Evolutionary conservation across 2,797 vertebrate genomes (phyloP), one percentile per base, ranked within the genome.

Genomic region (Artibeus jamaicensis): DNA sequence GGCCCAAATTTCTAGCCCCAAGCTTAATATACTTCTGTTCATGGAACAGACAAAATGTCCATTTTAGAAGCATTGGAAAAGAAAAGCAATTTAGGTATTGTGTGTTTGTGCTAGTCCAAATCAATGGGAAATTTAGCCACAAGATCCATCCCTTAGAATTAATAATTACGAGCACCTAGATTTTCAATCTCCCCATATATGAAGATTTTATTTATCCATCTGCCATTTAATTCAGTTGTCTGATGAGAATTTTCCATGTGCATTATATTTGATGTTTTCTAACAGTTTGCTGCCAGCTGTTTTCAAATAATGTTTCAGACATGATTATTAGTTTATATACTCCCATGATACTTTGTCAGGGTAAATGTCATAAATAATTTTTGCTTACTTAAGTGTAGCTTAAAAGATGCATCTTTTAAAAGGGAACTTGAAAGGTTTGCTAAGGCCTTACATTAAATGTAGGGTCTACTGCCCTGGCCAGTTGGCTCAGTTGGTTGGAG

Each of bases 1-100:
- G 57, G 24, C 46, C 83, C 50, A 79, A 3, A 57, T 50, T 87
- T 95, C 76, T 91, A 93, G 32, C 8, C 29, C 70, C 79, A 83
- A 84, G 91, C 37, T 86, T 95, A 89, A 82, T 71, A 90, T 70
- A 65, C 42, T 55, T 89, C 93, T 93, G 37, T 67, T 84, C 53
- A 26, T 34, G 55, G 67, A 26, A 73, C 32, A 89, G 76, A 79
- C 12, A 84, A 83, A 32, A 81, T 34, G 29, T 74, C n/a, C 44
- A 53, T 86, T 74, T 46, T 71, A 94, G 37, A 92, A 94, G 89
- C 29, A 50, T 16, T 29, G 46, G 48, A 71, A 93, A 91, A 93
- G n/a, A 12, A n/a, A 19, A 70, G 9, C 32, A 78, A 79, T 8
- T 14, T 26, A 68, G 50, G 34, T 59, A 57, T 26, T 76, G 14